Evolutionary conservation across 2,797 vertebrate genomes (phyloP), one percentile per base, ranked within the genome.

Genomic region (Vultur gryphus): DNA sequence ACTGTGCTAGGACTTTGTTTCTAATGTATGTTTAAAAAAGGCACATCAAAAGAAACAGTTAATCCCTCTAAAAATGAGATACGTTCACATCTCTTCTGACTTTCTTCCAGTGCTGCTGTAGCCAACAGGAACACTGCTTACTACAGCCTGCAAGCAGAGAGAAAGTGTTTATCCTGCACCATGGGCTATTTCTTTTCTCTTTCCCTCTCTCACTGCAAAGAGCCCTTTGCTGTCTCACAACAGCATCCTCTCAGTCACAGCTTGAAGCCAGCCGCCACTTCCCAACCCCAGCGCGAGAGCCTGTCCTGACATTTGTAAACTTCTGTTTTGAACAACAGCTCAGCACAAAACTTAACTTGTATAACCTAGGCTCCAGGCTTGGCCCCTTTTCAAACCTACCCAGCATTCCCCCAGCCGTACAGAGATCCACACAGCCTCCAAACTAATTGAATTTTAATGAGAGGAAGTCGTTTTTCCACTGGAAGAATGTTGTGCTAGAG

Each of bases 391-490:
- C 98, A 97, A 78, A 89, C 91, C 87, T 49, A 46, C 72, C 95
- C 89, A 19, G 91, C 81, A 73, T 95, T 96, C 92, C 94, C 26
- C 90, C 55, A 8, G 69, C 95, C 7, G 0, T 5, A 86, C 84
- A 83, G 93, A 23, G 58, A 91, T 6, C 76, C 73, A 91, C 97
- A 97, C 81, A 97, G 69, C 76, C 69, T 39, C 23, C 14, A 10
- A 97, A 90, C 97, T 95, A 96, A 97, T 75, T 67, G 87, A 97
- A 98, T 97, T 97, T 95, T 93, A 97, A 98, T 57, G 43, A 97
- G 96, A 95, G 97, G 98, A 98, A 98, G 97, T 97, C 58, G 0
- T 87, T 96, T 82, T 95, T 84, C 95, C 95, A 67, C 62, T 78
- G 90, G 72, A 92, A 83, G 84, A 90, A 84, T 14, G 95, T 33